phyloP scores from a whole-genome alignment of 2,888 invertebrate species.

The Diarsia rubi region DNA sequence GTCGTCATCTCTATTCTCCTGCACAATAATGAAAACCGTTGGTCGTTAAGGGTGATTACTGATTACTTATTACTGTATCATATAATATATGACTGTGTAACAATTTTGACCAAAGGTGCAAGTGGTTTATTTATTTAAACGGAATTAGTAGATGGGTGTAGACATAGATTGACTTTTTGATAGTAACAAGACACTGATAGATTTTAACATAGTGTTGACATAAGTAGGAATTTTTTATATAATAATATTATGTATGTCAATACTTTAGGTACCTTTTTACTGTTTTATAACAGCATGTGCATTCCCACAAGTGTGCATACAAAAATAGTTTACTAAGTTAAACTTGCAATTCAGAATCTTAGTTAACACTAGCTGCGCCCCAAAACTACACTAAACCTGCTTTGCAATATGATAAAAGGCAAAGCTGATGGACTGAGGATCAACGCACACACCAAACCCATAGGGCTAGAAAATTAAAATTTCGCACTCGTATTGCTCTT shows the following conservation, averaged over 20 bases:
- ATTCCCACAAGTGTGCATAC: conserved; percentile 48
- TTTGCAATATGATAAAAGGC: background rate
- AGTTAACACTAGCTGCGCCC: background rate
- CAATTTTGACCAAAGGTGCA: conserved; percentile 40
- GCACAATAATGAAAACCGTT: background rate
- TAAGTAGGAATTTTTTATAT: conserved; percentile 41
- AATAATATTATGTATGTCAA: conserved; percentile 33
- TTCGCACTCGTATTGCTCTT: no score
- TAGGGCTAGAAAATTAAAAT: no score
- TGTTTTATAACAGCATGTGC: conserved; percentile 57
- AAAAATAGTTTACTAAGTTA: conserved; percentile 33
- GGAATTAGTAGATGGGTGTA: conserved; percentile 34
- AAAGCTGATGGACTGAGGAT: no score
- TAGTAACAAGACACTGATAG: conserved; percentile 53
- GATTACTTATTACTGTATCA: no score
- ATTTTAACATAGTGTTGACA: conserved; percentile 46
- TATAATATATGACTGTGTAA: background rate
- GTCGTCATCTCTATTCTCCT: background rate
- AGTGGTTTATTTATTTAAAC: conserved; percentile 48
- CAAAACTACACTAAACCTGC: background rate
- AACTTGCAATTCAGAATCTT: conserved; percentile 32
- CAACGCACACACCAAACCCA: no score
- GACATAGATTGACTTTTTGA: conserved; percentile 38
- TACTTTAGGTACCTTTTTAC: conserved; percentile 52
- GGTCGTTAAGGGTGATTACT: background rate